Percentiles rank a stretch among this genome's conserved stretches.
Evolutionary conservation across 2,888 invertebrate species (phyloP).

Genomic region (Mylabris sibirica): DNA sequence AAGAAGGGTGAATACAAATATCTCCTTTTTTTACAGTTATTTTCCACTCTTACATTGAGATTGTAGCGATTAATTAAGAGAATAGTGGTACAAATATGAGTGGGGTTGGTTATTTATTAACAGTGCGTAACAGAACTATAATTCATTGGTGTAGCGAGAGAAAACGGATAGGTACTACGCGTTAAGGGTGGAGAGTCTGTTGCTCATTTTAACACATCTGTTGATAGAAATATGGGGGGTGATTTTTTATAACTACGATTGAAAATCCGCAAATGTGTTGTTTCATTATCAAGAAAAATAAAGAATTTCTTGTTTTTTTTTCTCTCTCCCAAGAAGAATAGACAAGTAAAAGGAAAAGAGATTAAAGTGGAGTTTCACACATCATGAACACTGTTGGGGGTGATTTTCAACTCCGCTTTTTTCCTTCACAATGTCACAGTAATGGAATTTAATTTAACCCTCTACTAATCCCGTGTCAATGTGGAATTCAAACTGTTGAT

Average conservation of each 20-base stretch:
- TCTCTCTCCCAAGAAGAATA: too few relatives aligned
- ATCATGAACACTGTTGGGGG: not conserved
- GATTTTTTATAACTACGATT: not conserved
- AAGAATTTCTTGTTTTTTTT: too few relatives aligned
- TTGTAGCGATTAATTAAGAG: not conserved
- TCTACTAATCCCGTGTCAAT: not conserved
- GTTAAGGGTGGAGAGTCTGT: not conserved
- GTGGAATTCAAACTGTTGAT: not conserved
- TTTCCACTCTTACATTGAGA: not conserved
- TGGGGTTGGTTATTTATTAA: constrained; percentile 5
- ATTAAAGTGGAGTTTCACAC: not conserved
- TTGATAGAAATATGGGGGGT: not conserved
- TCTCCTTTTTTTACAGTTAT: too few relatives aligned
- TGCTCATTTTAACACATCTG: not conserved
- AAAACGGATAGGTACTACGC: constrained; percentile 11
- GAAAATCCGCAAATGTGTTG: not conserved
- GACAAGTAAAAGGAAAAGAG: not conserved
- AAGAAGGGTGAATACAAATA: too few relatives aligned
- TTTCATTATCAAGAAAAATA: not conserved
- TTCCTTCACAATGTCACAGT: not conserved
- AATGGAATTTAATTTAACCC: not conserved
- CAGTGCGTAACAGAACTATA: constrained; percentile 1
- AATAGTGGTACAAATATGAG: not conserved
- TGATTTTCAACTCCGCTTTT: not conserved
- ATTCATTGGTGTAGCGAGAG: not conserved